Conservation (phyloP, 2,888 invertebrate genomes). For the Sabatieria punctata region DNA sequence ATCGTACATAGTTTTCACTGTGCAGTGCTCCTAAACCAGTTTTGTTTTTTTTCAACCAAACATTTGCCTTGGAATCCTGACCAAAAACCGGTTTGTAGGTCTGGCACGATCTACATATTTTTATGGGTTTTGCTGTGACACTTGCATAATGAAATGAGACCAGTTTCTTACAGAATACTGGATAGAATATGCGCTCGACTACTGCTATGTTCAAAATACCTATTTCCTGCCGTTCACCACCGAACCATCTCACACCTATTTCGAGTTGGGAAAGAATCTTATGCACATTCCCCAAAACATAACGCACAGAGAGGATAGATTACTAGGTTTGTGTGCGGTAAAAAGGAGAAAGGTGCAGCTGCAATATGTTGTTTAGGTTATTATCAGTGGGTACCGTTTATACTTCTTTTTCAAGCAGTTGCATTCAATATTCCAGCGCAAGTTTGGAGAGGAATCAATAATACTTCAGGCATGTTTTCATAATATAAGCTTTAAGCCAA, state of each 20-base stretch:
- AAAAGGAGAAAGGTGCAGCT: too few species aligned
- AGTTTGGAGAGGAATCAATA: constrained; percentile 21
- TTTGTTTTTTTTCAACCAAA: too few species aligned
- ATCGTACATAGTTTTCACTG: too few species aligned
- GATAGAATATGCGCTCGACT: constrained; percentile 39
- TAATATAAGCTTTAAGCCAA: too few species aligned
- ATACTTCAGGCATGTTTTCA: background rate
- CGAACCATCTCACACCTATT: constrained; percentile 18
- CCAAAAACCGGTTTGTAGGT: too few species aligned
- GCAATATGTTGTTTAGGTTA: too few species aligned
- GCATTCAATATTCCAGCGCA: constrained; percentile 27
- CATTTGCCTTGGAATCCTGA: too few species aligned
- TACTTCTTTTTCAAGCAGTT: constrained; percentile 27
- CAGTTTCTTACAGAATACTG: constrained; percentile 22
- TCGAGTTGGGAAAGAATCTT: constrained; percentile 23
- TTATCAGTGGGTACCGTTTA: constrained; percentile 34
- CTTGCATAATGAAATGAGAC: constrained; percentile 14
- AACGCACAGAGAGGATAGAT: constrained; percentile 30
- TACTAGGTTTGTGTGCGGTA: constrained; percentile 35
- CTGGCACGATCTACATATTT: too few species aligned
- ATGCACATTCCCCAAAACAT: constrained; percentile 33
- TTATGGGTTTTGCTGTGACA: too few species aligned
- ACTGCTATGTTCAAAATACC: constrained; percentile 40
- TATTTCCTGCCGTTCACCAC: constrained; percentile 38
- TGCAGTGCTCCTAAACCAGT: too few species aligned